Conservation (phyloP, 2,797 vertebrate species). For the Xiphorhynchus erythropygius region DNA sequence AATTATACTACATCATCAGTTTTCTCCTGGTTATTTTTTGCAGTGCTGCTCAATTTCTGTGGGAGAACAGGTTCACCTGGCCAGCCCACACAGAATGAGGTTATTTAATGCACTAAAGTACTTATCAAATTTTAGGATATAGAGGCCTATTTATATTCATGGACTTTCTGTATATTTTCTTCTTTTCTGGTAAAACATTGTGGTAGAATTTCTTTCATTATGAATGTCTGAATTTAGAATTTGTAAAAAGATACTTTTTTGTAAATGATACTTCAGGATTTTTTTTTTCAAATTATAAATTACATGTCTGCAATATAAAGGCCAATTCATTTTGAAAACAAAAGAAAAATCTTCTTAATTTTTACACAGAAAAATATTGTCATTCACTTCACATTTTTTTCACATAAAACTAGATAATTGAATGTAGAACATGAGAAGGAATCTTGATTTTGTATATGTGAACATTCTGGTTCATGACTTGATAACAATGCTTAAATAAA, state of each 20-base stretch:
- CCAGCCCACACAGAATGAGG: not conserved
- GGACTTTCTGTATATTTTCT: not conserved
- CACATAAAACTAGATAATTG: not conserved
- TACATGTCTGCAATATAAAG: not conserved
- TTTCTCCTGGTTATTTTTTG: not conserved
- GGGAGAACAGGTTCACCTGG: not conserved
- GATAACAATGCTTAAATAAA: not conserved
- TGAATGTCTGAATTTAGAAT: not conserved
- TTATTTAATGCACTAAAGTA: not conserved
- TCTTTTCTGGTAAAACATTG: not conserved
- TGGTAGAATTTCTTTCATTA: not conserved
- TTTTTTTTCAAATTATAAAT: not conserved
- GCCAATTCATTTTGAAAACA: not conserved
- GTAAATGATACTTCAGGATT: not conserved
- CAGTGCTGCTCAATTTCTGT: not conserved
- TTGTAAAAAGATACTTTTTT: not conserved
- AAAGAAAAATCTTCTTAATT: not conserved
- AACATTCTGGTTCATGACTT: not conserved
- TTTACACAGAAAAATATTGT: not conserved
- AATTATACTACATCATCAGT: not conserved
- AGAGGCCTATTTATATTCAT: not conserved
- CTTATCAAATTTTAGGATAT: not conserved
- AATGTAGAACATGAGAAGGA: not conserved
- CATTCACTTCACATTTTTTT: not conserved
- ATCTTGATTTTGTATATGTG: not conserved